Evolutionary conservation across 1,140 invertebrate genomes (phyloP), one percentile per base, ranked within the genome.

Genomic region (Plectus sambesii): DNA sequence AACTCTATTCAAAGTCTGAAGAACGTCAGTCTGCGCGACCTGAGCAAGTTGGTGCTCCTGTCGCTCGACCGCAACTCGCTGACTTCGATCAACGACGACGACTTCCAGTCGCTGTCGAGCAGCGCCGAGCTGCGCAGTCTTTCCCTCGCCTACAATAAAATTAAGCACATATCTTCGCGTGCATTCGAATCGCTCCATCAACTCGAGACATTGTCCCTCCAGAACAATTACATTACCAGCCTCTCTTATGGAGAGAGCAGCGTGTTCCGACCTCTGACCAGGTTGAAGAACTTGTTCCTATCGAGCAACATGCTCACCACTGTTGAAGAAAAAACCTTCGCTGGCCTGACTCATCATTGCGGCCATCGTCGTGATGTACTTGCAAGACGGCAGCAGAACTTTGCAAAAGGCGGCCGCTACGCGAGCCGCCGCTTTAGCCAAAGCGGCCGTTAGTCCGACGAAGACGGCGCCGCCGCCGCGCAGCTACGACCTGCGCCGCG

Each of bases 61-160:
- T 39, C 49, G 8, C 37, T 63, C 36, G 62, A 66, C 40, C 44
- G 53, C 9, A 63, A 63, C 35, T 38, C 46, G 30, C 55, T 63
- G 29, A 25, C 41, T 19, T 24, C 39, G 17, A 49, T 62, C 22
- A 35, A 25, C 23, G 55, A 61, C 36, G 47, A 49, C 33, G 61
- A 61, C 33, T 39, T 62, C 29, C 29, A 27, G 26, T 40, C 45
- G 12, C 40, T 65, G 9, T 27, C 36, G n/a, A 40, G 51, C 19
- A 61, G 60, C 35, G 35, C 19, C 36, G 36, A 47, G 25, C 45
- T 66, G 19, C 41, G 36, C 23, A 57, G 56, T 5, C 41, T 63
- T 5, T 62, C 63, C 3, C 47, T 63, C 25, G 59, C 51, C 6
- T 54, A 38, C 20, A 63, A 63, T 46, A 63, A 63, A 33, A 57